Base-by-base conservation (phyloP, 2,797 vertebrate genomes). In the Sebastes hopkinsi region DNA sequence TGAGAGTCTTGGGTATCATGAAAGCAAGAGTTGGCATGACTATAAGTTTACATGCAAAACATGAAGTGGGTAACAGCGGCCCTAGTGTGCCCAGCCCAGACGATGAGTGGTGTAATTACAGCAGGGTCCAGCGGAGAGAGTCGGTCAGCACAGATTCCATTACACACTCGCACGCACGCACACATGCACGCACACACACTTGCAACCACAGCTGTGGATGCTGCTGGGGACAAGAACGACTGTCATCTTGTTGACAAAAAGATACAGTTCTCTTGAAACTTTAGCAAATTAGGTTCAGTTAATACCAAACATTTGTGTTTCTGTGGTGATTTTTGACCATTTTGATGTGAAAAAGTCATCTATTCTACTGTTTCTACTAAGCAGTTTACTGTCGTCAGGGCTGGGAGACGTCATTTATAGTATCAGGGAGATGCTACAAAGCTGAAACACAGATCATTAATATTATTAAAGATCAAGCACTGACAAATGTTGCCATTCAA, bases 71-170 rank as follows among this genome's bases (percentile, higher is more conserved):
- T 91, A 95, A 94, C 95, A 95, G 93, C 95, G 93, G 96, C 94
- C 77, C 94, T 92, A 94, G 87, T 89, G 80, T 88, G 95, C 95
- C 96, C 94, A 8, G 71, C 32, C 95, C 95, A 95, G 96, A 95
- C 94, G 93, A 77, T 87, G 90, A 94, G 94, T 94, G 94, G 92
- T 97, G 96, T 97, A 96, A 97, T 97, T 97, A 97, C 95, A 98
- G 95, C 84, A 81, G 92, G 84, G 80, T 95, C 94, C 95, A 94
- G 95, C 95, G 95, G 95, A 97, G 95, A 97, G 95, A 96, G 96
- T 93, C 86, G 94, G 94, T 94, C 93, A 96, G 93, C 95, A 94
- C 95, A 95, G 95, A 96, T 97, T 96, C 95, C 83, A 87, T 89
- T 86, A 90, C 87, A 55, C 75, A 80, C 52, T 80, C 80, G 61